These are phyloP conservation scores for Hirundichthys speculiger DNA, from an alignment of 2,113 vertebrate species.

Conservation along the genomic window DNA sequence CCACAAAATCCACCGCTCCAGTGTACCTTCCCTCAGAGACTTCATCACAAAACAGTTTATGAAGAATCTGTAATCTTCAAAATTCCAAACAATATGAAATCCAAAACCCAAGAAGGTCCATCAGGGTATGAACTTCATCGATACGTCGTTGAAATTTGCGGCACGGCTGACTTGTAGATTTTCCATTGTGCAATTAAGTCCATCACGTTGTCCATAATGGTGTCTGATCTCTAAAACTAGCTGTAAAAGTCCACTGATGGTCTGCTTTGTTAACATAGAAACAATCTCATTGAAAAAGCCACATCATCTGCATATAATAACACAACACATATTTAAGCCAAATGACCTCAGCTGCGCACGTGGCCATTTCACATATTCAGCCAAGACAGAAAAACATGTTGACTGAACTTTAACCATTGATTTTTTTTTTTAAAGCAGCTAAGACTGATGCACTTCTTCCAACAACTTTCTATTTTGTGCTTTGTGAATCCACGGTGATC, in stretches of 20 bases:
- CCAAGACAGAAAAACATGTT: no score
- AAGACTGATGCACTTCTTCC: neutral
- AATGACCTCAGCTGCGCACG: neutral
- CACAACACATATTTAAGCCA: constrained; percentile 14
- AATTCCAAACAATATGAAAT: neutral
- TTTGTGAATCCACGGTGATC: constrained; percentile 26
- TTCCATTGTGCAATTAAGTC: neutral
- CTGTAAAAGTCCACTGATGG: constrained; percentile 10
- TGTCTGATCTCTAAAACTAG: neutral
- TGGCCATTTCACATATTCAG: no score
- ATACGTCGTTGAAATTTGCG: no score
- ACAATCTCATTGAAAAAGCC: constrained; percentile 25
- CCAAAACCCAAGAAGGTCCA: neutral
- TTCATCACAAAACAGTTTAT: neutral
- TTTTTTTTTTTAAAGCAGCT: neutral
- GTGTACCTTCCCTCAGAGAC: no score
- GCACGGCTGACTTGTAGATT: constrained; percentile 2
- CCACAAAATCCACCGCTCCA: no score
- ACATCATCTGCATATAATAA: constrained; percentile 45
- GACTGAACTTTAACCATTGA: no score
- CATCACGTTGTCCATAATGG: neutral
- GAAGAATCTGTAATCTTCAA: neutral
- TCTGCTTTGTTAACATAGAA: neutral
- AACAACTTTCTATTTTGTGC: constrained; percentile 30
- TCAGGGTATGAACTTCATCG: neutral